Evolutionary conservation across 2,797 vertebrate genomes (phyloP).

Genomic region (Coluber constrictor): DNA sequence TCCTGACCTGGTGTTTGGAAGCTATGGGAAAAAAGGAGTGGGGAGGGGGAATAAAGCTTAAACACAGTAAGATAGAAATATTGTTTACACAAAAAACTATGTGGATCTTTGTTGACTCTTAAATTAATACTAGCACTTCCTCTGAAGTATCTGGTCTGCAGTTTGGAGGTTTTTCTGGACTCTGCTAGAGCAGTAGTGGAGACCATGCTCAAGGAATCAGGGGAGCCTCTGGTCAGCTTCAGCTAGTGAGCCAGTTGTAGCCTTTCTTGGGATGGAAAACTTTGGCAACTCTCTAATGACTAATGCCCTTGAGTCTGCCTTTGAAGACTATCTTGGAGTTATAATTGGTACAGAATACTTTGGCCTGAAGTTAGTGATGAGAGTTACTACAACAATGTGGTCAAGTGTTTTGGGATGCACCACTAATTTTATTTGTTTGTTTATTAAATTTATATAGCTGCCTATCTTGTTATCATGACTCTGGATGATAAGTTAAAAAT

Average conservation of each 20-base stretch:
- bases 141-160: background rate
- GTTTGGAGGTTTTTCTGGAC: background rate
- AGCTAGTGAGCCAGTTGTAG: background rate
- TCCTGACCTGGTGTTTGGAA: background rate
- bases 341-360: background rate
- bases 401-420: background rate
- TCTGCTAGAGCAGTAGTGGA: background rate
- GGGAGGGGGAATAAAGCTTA: background rate
- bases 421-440: background rate
- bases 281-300: background rate
- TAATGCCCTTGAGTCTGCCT: background rate
- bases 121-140: background rate
- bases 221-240: background rate
- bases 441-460: background rate
- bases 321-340: background rate
- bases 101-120: background rate
- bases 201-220: background rate
- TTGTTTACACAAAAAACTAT: background rate
- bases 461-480: background rate
- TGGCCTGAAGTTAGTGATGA: background rate
- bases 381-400: background rate
- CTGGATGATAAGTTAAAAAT: background rate
- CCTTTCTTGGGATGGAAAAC: background rate
- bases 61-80: background rate
- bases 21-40: background rate